Base-by-base conservation (phyloP, 2,888 invertebrate species). In the Hedya salicella region DNA sequence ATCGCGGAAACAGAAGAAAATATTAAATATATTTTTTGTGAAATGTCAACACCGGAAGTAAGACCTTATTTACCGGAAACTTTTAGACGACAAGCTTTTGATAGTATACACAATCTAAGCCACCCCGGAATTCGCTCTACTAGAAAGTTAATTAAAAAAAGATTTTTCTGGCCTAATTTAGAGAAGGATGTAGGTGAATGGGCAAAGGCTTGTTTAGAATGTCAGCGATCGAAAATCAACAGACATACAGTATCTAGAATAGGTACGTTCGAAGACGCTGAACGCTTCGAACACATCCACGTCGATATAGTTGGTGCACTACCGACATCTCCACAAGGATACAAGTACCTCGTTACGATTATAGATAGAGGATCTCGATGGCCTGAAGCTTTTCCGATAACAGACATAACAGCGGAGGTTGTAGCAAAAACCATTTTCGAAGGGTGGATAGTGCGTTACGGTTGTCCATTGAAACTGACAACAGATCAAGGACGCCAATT, bases 401-500 rank as follows among this genome's bases (percentile, higher is more conserved):
- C 0, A 25, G 49, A 49, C 6, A 49, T 49, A 0, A 25, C 25
- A 8, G 49, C 49, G 13, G 49, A 49, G n/a, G n/a, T 25, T 4
- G 49, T 49, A 11, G 49, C 49, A 4, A 25, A 21, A 6, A n/a
- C 25, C 2, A n/a, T 49, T 2, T 49, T 5, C 25, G 4, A 25
- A 3, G 25, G 13, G 13, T 49, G 49, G 49, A 49, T 49, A 11
- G 21, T 5, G 13, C 21, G 49, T 11, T 49, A 25, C 13, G 49
- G 49, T 19, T 49, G 49, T 25, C 49, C 49, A n/a, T 4, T 21
- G 1, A 21, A 13, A 25, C 4, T 49, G 1, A 49, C 25, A 6
- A 49, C 25, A 4, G 49, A 49, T 6, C 49, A 49, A 13, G 49
- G 49, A 3, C 49, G 49, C 0, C 49, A 49, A n/a, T 49, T 49